These are phyloP conservation scores for Melanargia galathea DNA, from an alignment of 2,888 invertebrate species.

Conservation along the genomic window DNA sequence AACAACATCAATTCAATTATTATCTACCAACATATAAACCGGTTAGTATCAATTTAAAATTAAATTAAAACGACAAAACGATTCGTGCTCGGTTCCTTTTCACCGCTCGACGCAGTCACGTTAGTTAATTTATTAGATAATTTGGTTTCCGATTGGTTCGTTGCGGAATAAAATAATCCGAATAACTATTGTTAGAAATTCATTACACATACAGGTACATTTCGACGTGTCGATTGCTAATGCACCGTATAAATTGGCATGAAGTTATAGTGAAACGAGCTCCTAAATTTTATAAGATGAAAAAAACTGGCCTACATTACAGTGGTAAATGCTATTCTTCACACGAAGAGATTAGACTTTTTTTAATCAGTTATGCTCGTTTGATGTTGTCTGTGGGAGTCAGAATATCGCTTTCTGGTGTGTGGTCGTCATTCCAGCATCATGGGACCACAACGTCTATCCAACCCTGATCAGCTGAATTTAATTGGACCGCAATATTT, in stretches of 20 bases:
- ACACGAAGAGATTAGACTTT: too few species aligned
- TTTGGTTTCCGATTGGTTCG: slow-evolving; percentile 57
- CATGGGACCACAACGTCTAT: too few species aligned
- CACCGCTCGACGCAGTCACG: slow-evolving; percentile 53
- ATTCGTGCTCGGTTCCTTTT: slow-evolving; percentile 58
- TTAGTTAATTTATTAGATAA: slow-evolving; percentile 67
- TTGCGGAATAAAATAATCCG: slow-evolving; percentile 8
- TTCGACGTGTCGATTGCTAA: neutral
- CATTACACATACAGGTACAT: neutral
- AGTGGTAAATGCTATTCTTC: too few species aligned
- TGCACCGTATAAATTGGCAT: neutral
- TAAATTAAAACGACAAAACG: slow-evolving; percentile 68
- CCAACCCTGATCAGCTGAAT: too few species aligned
- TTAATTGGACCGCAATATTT: too few species aligned
- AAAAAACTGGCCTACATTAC: too few species aligned
- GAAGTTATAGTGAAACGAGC: neutral
- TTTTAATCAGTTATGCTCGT: too few species aligned
- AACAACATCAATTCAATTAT: neutral
- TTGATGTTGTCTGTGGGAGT: too few species aligned
- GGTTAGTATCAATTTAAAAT: slow-evolving; percentile 53
- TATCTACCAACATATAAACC: neutral
- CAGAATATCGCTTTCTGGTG: too few species aligned
- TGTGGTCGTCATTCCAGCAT: too few species aligned
- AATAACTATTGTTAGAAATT: neutral
- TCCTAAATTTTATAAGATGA: neutral